Evolutionary conservation across 2,113 vertebrate species (phyloP).

Genomic region (Tachycineta bicolor): DNA sequence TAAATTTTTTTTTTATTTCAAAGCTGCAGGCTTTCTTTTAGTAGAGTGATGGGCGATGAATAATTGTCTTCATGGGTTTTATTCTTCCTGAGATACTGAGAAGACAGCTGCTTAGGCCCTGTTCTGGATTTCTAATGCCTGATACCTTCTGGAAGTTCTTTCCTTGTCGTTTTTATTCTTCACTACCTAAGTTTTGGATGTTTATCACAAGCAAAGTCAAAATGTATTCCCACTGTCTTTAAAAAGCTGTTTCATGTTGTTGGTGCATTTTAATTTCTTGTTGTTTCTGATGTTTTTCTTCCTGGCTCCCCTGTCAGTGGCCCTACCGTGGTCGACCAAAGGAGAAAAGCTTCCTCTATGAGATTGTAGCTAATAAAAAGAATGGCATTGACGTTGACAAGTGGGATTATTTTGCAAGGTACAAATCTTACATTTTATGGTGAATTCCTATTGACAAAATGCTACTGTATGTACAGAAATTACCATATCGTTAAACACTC

Average conservation of each 20-base stretch:
- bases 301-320: slow-evolving; percentile 77
- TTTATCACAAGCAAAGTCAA: not conserved
- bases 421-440: not conserved
- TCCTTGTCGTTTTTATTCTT: not conserved
- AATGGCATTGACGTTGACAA: slow-evolving; percentile 97
- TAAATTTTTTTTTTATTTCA: not conserved
- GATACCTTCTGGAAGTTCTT: not conserved
- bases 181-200: not conserved
- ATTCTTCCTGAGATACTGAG: not conserved
- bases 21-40: not conserved
- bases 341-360: slow-evolving; percentile 93
- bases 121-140: not conserved
- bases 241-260: not conserved
- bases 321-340: slow-evolving; percentile 81
- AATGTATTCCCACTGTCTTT: not conserved
- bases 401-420: slow-evolving; percentile 99
- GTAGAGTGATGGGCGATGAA: not conserved
- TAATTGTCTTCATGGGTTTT: not conserved
- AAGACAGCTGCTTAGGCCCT: not conserved
- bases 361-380: slow-evolving; percentile 93
- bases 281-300: not conserved
- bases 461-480: not conserved
- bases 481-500: not conserved
- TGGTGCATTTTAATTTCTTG: not conserved
- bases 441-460: not conserved